Evolutionary conservation across 2,797 vertebrate genomes (phyloP), one percentile per base, ranked within the genome.

Genomic region (Enteromius viviparus): DNA sequence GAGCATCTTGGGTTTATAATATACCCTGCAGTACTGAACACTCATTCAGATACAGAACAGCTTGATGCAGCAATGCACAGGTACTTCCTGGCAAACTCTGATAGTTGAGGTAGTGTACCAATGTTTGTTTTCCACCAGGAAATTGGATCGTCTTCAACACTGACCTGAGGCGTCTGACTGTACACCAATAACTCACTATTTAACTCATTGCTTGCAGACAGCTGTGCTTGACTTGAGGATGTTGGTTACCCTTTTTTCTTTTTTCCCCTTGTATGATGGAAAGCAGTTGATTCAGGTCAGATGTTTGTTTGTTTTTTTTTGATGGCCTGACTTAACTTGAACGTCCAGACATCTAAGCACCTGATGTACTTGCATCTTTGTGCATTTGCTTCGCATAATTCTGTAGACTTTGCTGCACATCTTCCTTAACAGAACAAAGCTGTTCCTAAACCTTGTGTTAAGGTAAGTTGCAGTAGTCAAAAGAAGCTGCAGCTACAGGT

Each of bases 41-140:
- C 75, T 55, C 64, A 3, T 55, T 82, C 72, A 23, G 72, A 77
- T 40, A 68, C 29, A 29, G 29, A 58, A 68, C 74, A 82, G 62
- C 60, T 82, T 77, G 86, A 80, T 19, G 80, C 80, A 62, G 60
- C n/a, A 82, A 85, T 79, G 32, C 79, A 76, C 32, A 82, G 53
- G 70, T 79, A 79, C 49, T 75, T 82, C 40, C 69, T 78, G 47
- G 79, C 66, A 78, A 66, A 84, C 53, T 71, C 8, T 6, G 77
- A 70, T 10, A 84, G 78, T 45, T 53, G 53, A 80, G 77, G 78
- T 55, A 81, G 17, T 12, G 40, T 81, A n/a, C 21, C 29, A 19
- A 29, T 34, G 68, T 55, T 77, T 23, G 32, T 84, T 77, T 81
- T 81, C 81, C 82, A 81, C 65, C 82, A 72, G 29, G 78, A 49